Conservation (phyloP, 2,797 vertebrate species). For the Denticeps clupeoides region DNA sequence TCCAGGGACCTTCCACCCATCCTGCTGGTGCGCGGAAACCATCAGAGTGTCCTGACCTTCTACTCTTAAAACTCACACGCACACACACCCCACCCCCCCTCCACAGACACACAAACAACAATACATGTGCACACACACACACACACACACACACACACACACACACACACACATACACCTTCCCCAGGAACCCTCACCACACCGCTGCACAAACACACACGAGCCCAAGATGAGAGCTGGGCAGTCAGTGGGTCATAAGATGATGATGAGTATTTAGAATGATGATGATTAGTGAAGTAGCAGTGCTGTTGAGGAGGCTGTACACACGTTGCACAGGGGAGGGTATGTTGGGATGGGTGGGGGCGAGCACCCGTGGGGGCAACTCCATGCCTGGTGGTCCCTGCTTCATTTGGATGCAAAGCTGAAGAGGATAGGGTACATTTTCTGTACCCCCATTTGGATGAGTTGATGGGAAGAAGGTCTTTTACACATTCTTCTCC, state of each 20-base stretch:
- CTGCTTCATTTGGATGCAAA: slow-evolving; percentile 28
- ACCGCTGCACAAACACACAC: not conserved
- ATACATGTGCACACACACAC: not conserved
- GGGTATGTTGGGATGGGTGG: too few species aligned
- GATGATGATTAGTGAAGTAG: too few species aligned
- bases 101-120: slow-evolving; percentile 22
- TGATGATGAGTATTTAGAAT: slow-evolving; percentile 2
- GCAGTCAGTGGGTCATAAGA: too few species aligned
- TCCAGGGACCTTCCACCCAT: slow-evolving; percentile 86
- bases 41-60: slow-evolving; percentile 98
- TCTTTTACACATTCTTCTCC: slow-evolving; percentile 32
- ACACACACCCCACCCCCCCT: slow-evolving; percentile 21
- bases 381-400: slow-evolving; percentile 11
- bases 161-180: slow-evolving; percentile 30
- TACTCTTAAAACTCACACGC: slow-evolving; percentile 74
- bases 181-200: slow-evolving; percentile 31
- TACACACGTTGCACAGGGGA: too few species aligned
- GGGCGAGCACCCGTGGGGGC: too few species aligned
- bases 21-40: slow-evolving; percentile 88
- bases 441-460: slow-evolving; percentile 4
- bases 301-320: too few species aligned
- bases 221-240: too few species aligned
- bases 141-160: slow-evolving; percentile 8
- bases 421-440: slow-evolving; percentile 19
- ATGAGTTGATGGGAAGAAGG: too few species aligned